phyloP scores from a whole-genome alignment of 2,113 vertebrate genomes.

The Corvus moneduloides region DNA sequence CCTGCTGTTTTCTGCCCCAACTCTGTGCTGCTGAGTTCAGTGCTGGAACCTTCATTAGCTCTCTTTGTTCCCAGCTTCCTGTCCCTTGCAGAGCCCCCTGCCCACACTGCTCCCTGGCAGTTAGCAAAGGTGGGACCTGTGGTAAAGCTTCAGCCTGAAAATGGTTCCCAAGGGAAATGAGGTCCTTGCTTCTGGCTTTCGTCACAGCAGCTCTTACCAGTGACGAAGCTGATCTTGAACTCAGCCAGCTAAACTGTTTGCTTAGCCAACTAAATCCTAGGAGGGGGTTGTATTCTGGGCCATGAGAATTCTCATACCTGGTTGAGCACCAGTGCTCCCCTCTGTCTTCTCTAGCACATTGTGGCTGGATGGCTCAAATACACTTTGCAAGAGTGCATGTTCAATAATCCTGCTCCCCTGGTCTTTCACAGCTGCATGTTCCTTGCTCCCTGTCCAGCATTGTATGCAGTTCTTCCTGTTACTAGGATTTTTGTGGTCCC shows the following conservation, averaged over 20 bases:
- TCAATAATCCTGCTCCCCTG: neutral
- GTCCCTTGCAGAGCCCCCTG: neutral
- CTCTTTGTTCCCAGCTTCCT: neutral
- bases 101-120: neutral
- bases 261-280: neutral
- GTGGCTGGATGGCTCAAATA: neutral
- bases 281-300: neutral
- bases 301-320: neutral
- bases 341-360: neutral
- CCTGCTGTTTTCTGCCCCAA: neutral
- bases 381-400: neutral
- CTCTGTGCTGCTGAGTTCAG: neutral
- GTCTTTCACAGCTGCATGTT: neutral
- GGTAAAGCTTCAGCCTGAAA: neutral
- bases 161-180: neutral
- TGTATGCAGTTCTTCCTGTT: neutral
- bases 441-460: neutral
- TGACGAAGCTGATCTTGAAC: neutral
- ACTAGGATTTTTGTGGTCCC: neutral
- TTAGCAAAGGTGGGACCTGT: neutral
- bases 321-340: neutral
- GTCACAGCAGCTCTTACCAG: neutral
- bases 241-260: neutral
- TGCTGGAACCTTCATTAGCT: neutral
- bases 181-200: neutral